phyloP scores from a whole-genome alignment of 2,888 invertebrate species.

The Hesperia comma region DNA sequence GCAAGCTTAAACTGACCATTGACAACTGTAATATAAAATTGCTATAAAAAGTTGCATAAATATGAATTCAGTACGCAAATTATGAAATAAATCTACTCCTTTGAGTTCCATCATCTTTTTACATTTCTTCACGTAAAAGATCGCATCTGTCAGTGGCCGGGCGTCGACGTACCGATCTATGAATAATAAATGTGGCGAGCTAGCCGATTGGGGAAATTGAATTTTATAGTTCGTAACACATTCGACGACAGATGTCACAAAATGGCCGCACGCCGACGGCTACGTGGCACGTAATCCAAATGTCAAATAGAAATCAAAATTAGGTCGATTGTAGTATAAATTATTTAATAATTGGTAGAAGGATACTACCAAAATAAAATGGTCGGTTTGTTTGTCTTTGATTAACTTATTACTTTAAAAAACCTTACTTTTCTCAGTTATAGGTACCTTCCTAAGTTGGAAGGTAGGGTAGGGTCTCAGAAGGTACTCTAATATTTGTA shows the following conservation, averaged over 20 bases:
- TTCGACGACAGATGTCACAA: conserved; percentile 82
- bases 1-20: too few relatives aligned
- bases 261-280: conserved; percentile 76
- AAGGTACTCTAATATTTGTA: too few relatives aligned
- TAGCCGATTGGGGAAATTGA: conserved; percentile 84
- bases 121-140: conserved; percentile 82
- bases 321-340: conserved; percentile 83
- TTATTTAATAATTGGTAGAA: conserved; percentile 79
- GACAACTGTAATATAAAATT: too few relatives aligned
- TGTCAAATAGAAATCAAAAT: conserved; percentile 84
- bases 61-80: conserved; percentile 31
- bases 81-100: conserved; percentile 28
- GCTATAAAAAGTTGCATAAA: neutral
- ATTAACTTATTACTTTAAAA: too few relatives aligned
- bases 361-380: conserved; percentile 20
- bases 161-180: conserved; percentile 79
- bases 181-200: conserved; percentile 83
- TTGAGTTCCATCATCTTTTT: conserved; percentile 60
- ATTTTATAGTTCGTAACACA: conserved; percentile 83
- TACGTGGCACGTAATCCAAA: conserved; percentile 75
- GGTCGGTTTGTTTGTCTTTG: conserved; percentile 6
- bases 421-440: too few relatives aligned
- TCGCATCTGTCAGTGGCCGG: conserved; percentile 82
- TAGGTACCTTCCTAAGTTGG: too few relatives aligned
- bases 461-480: too few relatives aligned